A percentile compares a stretch with the other conserved stretches of the same genome.
These are phyloP conservation scores for Scylla paramamosain DNA, from an alignment of 1,140 invertebrate genomes.

Conservation along the genomic window DNA sequence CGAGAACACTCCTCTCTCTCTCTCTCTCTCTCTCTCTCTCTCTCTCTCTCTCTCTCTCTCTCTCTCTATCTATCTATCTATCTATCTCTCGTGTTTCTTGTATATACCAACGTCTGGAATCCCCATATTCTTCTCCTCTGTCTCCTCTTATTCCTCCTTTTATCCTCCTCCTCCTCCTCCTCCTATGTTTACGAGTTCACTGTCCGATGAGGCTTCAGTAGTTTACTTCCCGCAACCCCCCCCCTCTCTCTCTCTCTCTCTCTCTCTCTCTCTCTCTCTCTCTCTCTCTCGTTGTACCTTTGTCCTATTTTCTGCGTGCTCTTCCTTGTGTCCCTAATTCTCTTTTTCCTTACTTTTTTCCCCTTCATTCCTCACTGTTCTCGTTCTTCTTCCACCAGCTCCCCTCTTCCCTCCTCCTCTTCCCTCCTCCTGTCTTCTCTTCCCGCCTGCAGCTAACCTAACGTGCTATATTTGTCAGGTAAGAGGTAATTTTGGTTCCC, in stretches of 20 bases:
- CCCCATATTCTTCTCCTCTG: too few species aligned
- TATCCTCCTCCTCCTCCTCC: not conserved
- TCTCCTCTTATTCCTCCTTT: too few species aligned
- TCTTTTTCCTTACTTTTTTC: too few species aligned
- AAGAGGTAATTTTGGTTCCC: not conserved
- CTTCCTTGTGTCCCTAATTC: too few species aligned
- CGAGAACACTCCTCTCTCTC: not conserved
- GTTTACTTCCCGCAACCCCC: not conserved
- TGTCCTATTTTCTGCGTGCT: not conserved
- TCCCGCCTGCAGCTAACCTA: not conserved
- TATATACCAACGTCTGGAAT: too few species aligned
- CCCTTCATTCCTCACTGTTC: too few species aligned
- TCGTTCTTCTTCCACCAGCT: not conserved
- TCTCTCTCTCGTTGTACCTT: not conserved
- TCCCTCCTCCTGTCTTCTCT: not conserved
- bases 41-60: constrained; percentile 3
- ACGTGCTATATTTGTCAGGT: not conserved
- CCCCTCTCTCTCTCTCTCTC: not conserved
- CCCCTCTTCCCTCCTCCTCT: not conserved
- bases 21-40: constrained; percentile 5
- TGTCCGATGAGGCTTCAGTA: not conserved
- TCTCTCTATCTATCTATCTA: not conserved
- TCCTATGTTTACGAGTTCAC: not conserved
- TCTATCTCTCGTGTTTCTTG: too few species aligned
- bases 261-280: not conserved